These are phyloP conservation scores for Lota lota DNA, from an alignment of 2,113 vertebrate species.

Conservation along the genomic window DNA sequence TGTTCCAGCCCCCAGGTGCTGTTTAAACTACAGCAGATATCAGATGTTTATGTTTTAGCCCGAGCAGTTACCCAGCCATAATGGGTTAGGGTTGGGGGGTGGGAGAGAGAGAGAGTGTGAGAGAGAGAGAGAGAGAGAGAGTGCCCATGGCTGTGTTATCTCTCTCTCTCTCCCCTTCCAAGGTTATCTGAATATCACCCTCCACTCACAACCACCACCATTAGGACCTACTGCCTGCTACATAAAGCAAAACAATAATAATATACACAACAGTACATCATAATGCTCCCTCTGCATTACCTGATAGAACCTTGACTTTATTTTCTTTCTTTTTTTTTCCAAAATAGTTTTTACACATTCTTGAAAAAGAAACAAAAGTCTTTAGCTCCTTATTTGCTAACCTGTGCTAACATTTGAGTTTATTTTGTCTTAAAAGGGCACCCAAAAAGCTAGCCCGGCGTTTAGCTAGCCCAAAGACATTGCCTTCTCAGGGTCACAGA, in stretches of 20 bases:
- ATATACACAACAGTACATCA: slow-evolving; percentile 20
- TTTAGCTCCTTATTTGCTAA: slow-evolving; percentile 29
- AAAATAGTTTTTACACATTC: not conserved
- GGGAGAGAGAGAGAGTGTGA: slow-evolving; percentile 31
- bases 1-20: slow-evolving; percentile 21
- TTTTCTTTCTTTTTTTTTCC: slow-evolving; percentile 1
- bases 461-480: slow-evolving; percentile 40
- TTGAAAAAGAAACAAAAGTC: slow-evolving; percentile 12
- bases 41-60: slow-evolving; percentile 18
- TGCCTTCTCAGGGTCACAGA: slow-evolving; percentile 48
- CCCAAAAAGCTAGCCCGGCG: slow-evolving; percentile 25
- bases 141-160: slow-evolving; percentile 56
- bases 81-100: slow-evolving; percentile 58
- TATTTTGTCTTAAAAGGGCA: slow-evolving; percentile 33
- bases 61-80: slow-evolving; percentile 47
- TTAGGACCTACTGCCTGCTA: slow-evolving; percentile 41
- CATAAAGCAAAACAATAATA: slow-evolving; percentile 43
- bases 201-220: slow-evolving; percentile 24
- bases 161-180: slow-evolving; percentile 56
- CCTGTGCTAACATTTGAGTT: slow-evolving; percentile 6
- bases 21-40: slow-evolving; percentile 53
- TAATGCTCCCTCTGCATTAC: not conserved
- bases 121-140: slow-evolving; percentile 21
- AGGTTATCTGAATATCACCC: slow-evolving; percentile 69
- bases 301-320: slow-evolving; percentile 8